phyloP scores from a whole-genome alignment of 1,140 invertebrate genomes.

The Panulirus ornatus region DNA sequence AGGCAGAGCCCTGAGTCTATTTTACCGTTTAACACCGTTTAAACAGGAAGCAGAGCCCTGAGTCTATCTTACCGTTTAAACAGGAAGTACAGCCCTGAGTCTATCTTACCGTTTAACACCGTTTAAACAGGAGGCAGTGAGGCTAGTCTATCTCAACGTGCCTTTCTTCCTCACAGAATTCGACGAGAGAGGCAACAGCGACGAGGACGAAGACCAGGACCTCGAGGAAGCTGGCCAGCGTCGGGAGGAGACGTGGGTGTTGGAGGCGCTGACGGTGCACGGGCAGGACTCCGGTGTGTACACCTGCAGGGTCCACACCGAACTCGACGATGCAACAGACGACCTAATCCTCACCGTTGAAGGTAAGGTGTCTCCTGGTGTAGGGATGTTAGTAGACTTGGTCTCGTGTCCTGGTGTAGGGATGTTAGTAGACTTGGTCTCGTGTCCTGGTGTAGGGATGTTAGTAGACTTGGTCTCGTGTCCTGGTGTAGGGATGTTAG shows the following conservation, averaged over 20 bases:
- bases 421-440: neutral
- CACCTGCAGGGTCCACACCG: conserved; percentile 63
- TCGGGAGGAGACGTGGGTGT: conserved; percentile 35
- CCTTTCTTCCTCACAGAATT: neutral
- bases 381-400: neutral
- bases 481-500: neutral
- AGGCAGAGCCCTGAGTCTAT: too few species aligned
- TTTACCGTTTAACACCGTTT: too few species aligned
- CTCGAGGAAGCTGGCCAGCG: conserved; percentile 9
- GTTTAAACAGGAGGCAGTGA: too few species aligned
- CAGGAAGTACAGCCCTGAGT: too few species aligned
- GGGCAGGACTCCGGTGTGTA: conserved; percentile 72
- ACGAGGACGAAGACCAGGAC: conserved; percentile 12
- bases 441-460: neutral
- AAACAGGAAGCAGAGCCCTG: too few species aligned
- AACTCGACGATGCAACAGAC: conserved; percentile 57
- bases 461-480: neutral
- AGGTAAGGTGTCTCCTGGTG: conserved; percentile 42
- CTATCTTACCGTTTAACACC: too few species aligned
- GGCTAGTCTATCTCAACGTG: neutral
- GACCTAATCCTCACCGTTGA: conserved; percentile 72
- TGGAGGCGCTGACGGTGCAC: conserved; percentile 57
- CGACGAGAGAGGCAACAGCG: conserved; percentile 2
- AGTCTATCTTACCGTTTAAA: too few species aligned
- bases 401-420: neutral